Evolutionary conservation across 2,113 vertebrate species (phyloP), one percentile per base, ranked within the genome.

Genomic region (Anser brachyrhynchus): DNA sequence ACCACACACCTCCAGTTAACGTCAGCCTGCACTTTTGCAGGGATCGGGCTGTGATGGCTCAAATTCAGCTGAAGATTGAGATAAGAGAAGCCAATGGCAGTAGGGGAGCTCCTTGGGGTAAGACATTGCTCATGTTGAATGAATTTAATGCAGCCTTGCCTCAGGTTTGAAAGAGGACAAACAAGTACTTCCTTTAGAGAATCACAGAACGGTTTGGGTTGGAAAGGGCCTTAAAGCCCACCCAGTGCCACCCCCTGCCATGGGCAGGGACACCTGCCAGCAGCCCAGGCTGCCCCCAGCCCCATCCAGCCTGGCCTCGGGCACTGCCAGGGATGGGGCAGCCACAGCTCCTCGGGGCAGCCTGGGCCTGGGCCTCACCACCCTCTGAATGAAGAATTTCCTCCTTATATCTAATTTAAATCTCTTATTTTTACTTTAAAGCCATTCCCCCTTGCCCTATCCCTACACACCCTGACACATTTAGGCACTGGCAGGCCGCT

Each of bases 11-110:
- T 51, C 22, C 23, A 8, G 8, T 55, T 64, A 46, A 41, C 13
- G 9, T 31, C 74, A 61, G 29, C 25, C 20, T 11, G 2, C 14
- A 8, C 2, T 0, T 41, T n/a, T 20, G 18, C 37, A 54, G 26
- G 18, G 37, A 75, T 0, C 2, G 29, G 25, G 46, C 13, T 19
- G 22, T 0, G 2, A 23, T 10, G 18, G 10, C 28, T 16, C 51
- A 70, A 70, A 73, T 19, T 22, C 20, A 6, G 7, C 23, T 13
- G 21, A 85, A 29, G 55, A 39, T 16, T 0, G 1, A 41, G 51
- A 18, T 5, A 13, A 65, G 15, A 18, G 11, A 18, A 57, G 14
- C 41, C 4, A 2, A 10, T 28, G 44, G 37, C 65, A 22, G 6
- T 2, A 15, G 26, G 16, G 61, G 23, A 16, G 13, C 16, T 39